Evolutionary conservation across 1,140 invertebrate species (phyloP).

Genomic region (Cotesia vestalis): DNA sequence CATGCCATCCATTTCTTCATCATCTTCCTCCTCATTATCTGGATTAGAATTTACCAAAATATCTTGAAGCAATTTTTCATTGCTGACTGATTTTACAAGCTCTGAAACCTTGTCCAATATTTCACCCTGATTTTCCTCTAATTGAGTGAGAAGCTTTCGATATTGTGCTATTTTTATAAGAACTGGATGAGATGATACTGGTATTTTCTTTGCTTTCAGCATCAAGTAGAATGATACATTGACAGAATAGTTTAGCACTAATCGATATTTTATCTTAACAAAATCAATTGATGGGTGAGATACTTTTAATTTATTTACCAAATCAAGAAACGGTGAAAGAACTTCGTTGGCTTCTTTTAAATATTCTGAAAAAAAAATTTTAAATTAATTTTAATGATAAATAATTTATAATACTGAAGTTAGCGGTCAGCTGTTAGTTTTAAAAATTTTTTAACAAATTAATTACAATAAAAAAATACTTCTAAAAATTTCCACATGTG

Average conservation of each 20-base stretch:
- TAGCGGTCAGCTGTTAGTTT: too few relatives aligned
- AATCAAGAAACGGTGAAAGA: constrained; percentile 73
- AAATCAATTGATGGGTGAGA: constrained; percentile 72
- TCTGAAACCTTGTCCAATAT: constrained; percentile 64
- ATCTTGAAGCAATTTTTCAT: constrained; percentile 48
- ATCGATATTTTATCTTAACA: constrained; percentile 75
- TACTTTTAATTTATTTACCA: constrained; percentile 69
- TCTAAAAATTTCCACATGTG: too few relatives aligned
- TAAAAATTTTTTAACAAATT: too few relatives aligned
- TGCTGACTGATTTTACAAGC: constrained; percentile 55
- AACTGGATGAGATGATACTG: constrained; percentile 83
- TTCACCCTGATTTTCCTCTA: constrained; percentile 74
- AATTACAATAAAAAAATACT: too few relatives aligned
- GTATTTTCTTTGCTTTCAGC: constrained; percentile 77
- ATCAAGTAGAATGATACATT: constrained; percentile 89
- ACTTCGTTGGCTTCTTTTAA: constrained; percentile 72
- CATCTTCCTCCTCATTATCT: not conserved
- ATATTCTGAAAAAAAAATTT: constrained; percentile 59
- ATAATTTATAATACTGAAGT: too few relatives aligned
- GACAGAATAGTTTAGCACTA: constrained; percentile 82
- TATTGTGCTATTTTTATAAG: constrained; percentile 84
- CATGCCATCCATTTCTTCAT: not conserved
- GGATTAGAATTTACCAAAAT: constrained; percentile 51
- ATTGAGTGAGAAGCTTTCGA: constrained; percentile 77
- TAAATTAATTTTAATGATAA: constrained; percentile 10